Evolutionary conservation across 2,888 invertebrate species (phyloP).

Genomic region (Drosophila sordidula): DNA sequence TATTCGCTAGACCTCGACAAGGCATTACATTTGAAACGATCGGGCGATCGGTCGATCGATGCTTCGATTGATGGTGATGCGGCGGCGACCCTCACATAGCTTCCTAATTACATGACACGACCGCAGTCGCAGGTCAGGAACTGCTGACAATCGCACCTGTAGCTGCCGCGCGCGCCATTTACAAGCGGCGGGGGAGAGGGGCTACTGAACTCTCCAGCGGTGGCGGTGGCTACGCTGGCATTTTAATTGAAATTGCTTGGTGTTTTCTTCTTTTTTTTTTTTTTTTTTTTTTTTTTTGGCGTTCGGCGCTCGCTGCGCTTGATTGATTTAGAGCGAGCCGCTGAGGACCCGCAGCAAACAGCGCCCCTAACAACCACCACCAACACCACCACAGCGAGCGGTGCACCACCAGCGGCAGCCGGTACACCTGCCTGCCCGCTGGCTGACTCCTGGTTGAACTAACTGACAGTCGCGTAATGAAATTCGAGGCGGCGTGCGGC

Average conservation of each 20-base stretch:
- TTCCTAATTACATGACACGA: conserved; percentile 78
- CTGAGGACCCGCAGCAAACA: conserved; percentile 59
- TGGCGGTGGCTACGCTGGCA: conserved; percentile 51
- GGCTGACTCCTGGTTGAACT: conserved; percentile 57
- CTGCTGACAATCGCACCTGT: conserved; percentile 58
- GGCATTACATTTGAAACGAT: conserved; percentile 46
- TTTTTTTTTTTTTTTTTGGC: no score
- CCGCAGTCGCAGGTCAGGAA: conserved; percentile 60
- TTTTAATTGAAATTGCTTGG: conserved; percentile 82
- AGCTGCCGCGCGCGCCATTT: conserved; percentile 54
- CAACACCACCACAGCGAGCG: conserved; percentile 23
- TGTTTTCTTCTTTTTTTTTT: conserved; percentile 29
- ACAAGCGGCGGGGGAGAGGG: conserved; percentile 23
- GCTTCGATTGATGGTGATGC: conserved; percentile 44
- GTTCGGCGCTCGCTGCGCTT: conserved; percentile 68
- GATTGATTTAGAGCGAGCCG: conserved; percentile 81
- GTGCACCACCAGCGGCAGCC: conserved; percentile 9
- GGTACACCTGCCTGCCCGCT: conserved; percentile 70
- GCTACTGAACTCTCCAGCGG: neutral
- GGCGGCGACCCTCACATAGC: conserved; percentile 52
- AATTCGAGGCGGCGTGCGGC: conserved; percentile 68
- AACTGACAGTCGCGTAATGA: conserved; percentile 64
- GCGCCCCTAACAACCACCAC: conserved; percentile 38
- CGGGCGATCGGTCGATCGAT: conserved; percentile 41
- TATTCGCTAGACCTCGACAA: conserved; percentile 48